phyloP scores from a whole-genome alignment of 1,140 invertebrate species.

The Steinernema feltiae region DNA sequence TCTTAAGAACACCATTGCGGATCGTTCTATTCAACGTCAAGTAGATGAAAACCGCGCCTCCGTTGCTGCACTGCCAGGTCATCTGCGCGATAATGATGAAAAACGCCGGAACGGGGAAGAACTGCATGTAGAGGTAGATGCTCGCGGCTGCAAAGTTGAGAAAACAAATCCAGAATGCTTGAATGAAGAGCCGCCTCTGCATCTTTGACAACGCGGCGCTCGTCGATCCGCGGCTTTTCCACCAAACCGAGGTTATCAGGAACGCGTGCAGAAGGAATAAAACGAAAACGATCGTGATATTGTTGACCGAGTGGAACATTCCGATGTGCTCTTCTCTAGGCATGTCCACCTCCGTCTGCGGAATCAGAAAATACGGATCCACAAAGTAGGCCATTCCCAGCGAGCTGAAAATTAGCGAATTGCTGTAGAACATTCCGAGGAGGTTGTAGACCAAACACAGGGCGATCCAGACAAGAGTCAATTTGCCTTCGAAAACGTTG shows the following conservation, averaged over 20 bases:
- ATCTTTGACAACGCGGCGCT: neutral
- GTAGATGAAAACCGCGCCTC: conserved; percentile 3
- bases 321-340: neutral
- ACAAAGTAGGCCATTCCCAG: conserved; percentile 25
- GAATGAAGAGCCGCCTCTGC: conserved; percentile 17
- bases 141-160: neutral
- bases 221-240: neutral
- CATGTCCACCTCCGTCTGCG: neutral
- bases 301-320: conserved; percentile 21
- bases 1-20: neutral
- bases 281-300: conserved; percentile 18
- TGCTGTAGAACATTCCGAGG: neutral
- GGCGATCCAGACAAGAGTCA: neutral
- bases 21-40: neutral
- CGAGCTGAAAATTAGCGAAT: conserved; percentile 23
- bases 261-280: neutral
- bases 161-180: conserved; percentile 25
- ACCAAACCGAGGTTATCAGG: neutral
- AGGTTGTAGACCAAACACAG: neutral
- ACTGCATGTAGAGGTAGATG: conserved; percentile 30
- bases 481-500: neutral
- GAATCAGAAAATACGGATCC: conserved; percentile 20
- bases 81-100: conserved; percentile 32
- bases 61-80: conserved; percentile 50
- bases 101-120: conserved; percentile 2